Evolutionary conservation across 2,797 vertebrate genomes (phyloP), one percentile per base, ranked within the genome.

Genomic region (Fistularia commersonii): DNA sequence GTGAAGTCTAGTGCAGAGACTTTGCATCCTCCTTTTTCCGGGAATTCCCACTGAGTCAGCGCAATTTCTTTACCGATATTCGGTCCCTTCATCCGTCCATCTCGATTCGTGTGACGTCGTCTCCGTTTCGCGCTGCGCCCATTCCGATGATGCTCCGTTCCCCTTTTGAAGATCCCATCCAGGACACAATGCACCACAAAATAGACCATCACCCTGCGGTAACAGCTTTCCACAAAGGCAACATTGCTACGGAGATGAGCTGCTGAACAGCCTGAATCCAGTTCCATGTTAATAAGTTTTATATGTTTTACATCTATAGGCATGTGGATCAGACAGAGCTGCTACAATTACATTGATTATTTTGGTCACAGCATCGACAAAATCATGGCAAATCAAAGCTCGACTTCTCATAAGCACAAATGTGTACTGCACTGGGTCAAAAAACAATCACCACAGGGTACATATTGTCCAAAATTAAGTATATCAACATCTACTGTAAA

Each of bases 151-250:
- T 8, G 54, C 49, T 57, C 66, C 7, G 5, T 37, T 35, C 41
- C 41, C 11, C 48, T 36, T 5, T 64, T 50, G 46, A 45, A 45
- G 23, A 60, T 73, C 70, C 69, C 59, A 47, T 57, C 66, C 50
- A 23, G 61, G 51, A 70, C 55, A 72, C 57, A 54, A 4, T 49
- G 62, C 51, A 49, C 32, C 32, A 77, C 61, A 54, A 73, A 65
- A 71, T 9, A 66, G 46, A 50, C 34, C 9, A 39, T 66, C 44
- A 62, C 45, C 48, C 55, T 51, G 33, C 41, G 15, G 51, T 12
- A 11, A 31, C 9, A 34, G 11, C 36, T 32, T 32, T 38, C 61
- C 37, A 51, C 37, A 8, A 32, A 41, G 15, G 9, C 52, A 39
- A 61, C 32, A 48, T 44, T 58, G 45, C 57, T 23, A 34, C 38